Base-by-base conservation (phyloP, 2,797 vertebrate genomes). In the Diplodus sargus region DNA sequence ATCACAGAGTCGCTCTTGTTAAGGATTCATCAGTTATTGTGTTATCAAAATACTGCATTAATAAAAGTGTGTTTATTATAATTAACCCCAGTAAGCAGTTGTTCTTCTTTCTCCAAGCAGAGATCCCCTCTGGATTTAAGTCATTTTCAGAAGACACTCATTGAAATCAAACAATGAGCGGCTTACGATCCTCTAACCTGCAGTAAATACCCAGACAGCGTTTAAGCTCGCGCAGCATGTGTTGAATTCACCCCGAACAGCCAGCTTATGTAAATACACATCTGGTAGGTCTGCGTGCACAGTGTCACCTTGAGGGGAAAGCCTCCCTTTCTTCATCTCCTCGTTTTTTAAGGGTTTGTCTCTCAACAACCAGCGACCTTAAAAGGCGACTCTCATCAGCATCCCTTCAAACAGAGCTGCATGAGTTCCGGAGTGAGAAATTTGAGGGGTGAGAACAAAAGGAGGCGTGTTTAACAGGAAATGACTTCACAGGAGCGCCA, bases 201-300 rank as follows among this genome's bases (percentile, higher is more conserved):
- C 68, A 45, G 82, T 76, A 80, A 84, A 70, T 53, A 74, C 43
- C 54, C 62, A 77, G 64, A 47, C 52, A 45, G 56, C 57, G 13
- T 78, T 76, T 60, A 54, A 75, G 78, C 67, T 67, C 70, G 11
- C 47, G 42, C 71, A 81, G 77, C 72, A 39, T 63, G 74, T 23
- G 74, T 48, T 58, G 58, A 17, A 73, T 77, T 80, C 74, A 77
- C 52, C 22, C 51, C 3, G 39, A 52, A 45, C 66, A 65, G 45
- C 45, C 39, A 49, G 76, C 76, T 84, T 85, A 86, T 88, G 84
- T 73, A 85, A 86, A 86, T 74, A 82, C 66, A 82, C 66, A 74
- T 82, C 69, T 83, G 77, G 64, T 81, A 66, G 61, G 70, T 68
- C 48, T 52, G 58, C 23, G 45, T 58, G 83, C 53, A 51, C 80